Conservation (phyloP, 2,797 vertebrate genomes). For the Toxotes lorentzi region DNA sequence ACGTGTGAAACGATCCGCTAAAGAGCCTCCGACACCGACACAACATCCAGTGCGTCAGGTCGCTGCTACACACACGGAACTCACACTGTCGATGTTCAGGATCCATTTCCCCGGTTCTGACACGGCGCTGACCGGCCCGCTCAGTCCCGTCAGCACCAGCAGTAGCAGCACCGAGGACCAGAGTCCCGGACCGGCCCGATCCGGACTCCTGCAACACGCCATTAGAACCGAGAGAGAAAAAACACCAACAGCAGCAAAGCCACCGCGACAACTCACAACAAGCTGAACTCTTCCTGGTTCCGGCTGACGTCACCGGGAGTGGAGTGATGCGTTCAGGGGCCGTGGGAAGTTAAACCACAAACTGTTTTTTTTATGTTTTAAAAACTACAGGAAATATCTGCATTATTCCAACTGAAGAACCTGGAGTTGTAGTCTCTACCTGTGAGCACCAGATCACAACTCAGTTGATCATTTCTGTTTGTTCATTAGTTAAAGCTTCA, state of each 20-base stretch:
- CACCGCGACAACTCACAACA: conserved; percentile 51
- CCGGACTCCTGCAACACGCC: conserved; percentile 51
- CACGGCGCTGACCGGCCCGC: conserved; percentile 47
- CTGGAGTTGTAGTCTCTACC: too few relatives aligned
- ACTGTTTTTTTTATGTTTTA: too few relatives aligned
- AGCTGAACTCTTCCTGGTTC: conserved; percentile 58
- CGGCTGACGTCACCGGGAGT: conserved; percentile 3
- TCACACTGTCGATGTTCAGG: conserved; percentile 75
- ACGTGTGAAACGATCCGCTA: not conserved
- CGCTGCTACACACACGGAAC: conserved; percentile 43
- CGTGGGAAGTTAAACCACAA: not conserved
- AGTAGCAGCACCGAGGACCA: conserved; percentile 39
- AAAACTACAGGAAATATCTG: not conserved
- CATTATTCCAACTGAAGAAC: rapidly evolving
- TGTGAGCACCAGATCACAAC: too few relatives aligned
- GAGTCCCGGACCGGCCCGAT: conserved; percentile 2
- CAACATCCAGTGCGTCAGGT: not conserved
- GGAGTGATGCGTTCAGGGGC: conserved; percentile 7
- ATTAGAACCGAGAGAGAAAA: conserved; percentile 59
- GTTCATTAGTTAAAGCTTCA: not conserved
- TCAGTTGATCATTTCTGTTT: not conserved
- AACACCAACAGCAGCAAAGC: not conserved
- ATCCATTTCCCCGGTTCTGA: conserved; percentile 83
- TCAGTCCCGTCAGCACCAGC: conserved; percentile 35
- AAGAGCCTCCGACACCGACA: not conserved